A percentile compares a stretch with the other conserved stretches of the same genome.
These are phyloP conservation scores for Nemopilema nomurai DNA, from an alignment of 30 jellyfish, hydroid and myxozoan genomes.

Conservation along the genomic window DNA sequence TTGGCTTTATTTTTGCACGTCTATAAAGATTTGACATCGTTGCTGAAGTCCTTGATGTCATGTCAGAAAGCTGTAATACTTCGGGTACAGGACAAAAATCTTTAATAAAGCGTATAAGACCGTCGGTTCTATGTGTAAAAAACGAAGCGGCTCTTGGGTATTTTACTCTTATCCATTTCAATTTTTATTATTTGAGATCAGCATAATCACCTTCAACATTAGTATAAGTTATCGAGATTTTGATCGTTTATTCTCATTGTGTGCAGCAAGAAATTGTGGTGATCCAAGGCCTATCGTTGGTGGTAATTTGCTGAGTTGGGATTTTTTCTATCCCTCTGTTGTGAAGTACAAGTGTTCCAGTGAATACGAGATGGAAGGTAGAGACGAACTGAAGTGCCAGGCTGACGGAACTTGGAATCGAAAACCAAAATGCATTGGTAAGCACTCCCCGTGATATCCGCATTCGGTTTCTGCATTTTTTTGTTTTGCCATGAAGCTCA, in stretches of 20 bases:
- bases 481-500: background rate
- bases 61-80: too few species aligned
- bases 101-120: too few species aligned
- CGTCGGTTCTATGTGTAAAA: too few species aligned
- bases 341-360: slow-evolving; percentile 22
- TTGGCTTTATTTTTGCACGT: too few species aligned
- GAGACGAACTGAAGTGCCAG: slow-evolving; percentile 1
- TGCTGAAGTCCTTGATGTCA: too few species aligned
- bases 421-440: background rate
- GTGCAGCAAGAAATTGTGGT: background rate
- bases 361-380: slow-evolving; percentile 23
- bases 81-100: too few species aligned
- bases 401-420: slow-evolving; percentile 39
- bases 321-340: background rate
- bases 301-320: background rate
- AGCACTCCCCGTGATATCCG: background rate
- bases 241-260: background rate
- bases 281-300: background rate
- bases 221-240: too few species aligned
- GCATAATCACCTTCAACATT: too few species aligned
- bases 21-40: too few species aligned
- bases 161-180: too few species aligned
- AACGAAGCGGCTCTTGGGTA: too few species aligned
- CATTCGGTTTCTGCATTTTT: background rate
- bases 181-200: too few species aligned